Evolutionary conservation across 2,797 vertebrate genomes (phyloP), one percentile per base, ranked within the genome.

Genomic region (Potorous gilbertii): DNA sequence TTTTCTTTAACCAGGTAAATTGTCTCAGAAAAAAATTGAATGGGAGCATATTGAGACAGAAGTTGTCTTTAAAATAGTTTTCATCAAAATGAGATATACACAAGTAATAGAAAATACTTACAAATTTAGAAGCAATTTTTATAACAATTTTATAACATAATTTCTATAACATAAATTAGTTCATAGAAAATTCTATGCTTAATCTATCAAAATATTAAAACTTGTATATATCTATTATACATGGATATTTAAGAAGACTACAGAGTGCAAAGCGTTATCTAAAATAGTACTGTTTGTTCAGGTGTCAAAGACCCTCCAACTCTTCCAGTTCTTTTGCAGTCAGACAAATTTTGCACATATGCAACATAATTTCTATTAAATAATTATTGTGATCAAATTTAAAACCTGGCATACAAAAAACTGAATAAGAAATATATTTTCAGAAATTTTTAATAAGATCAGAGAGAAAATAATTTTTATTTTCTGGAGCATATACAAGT

Each of bases 151-250:
- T n/a, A n/a, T n/a, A n/a, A n/a, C n/a, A n/a, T n/a, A n/a, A n/a
- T n/a, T 81, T 81, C 4, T 31, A 28, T 55, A 50, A 50, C 87
- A 29, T 96, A 93, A 93, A 55, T 28, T 57, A 29, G 52, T 40
- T 46, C 31, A 29, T 24, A 74, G 52, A 91, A 87, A 87, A 50
- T 27, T 87, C 40, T 13, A 46, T 87, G 14, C n/a, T 74, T 90
- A 81, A 92, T 81, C 56, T 94, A 10, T 91, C 81, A 90, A 95
- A 55, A 81, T 96, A 94, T 90, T 40, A 55, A 14, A 14, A n/a
- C 31, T 93, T 94, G 54, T 92, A 94, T 93, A 95, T 46, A 93
- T 94, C 52, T 92, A 21, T 93, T 96, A 94, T 95, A 21, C 28
- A 52, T 81, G 8, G n/a, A 91, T 66, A 1, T 21, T 90, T 91